A percentile compares a stretch with the other conserved stretches of the same genome.
Evolutionary conservation across 64 coral and sea anemone species (phyloP).

Genomic region (Montipora cactus): DNA sequence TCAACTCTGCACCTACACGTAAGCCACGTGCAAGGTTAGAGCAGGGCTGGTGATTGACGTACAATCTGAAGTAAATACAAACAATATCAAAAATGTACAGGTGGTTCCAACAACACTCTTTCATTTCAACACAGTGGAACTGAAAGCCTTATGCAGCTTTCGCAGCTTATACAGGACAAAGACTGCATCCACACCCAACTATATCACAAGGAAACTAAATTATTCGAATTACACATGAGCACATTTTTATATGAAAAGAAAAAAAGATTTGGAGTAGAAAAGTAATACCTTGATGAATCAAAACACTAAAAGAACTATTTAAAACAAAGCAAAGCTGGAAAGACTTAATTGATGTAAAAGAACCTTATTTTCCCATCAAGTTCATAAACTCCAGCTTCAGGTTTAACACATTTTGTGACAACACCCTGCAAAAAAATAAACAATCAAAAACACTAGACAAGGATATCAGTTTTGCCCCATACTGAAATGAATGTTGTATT

Average conservation of each 20-base stretch:
- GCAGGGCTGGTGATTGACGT: slow-evolving; percentile 64
- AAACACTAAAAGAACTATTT: no score
- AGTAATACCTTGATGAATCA: background rate
- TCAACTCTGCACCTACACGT: slow-evolving; percentile 34
- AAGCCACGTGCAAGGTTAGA: slow-evolving; percentile 67
- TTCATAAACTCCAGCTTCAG: slow-evolving; percentile 79
- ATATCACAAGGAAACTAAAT: no score
- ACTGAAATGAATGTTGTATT: background rate
- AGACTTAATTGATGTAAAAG: no score
- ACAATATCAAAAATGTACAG: background rate
- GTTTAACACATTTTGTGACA: slow-evolving; percentile 58
- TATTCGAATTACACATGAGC: no score
- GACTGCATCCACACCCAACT: no score
- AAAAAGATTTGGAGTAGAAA: background rate
- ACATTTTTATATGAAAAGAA: background rate
- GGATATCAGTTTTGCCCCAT: background rate
- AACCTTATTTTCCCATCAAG: slow-evolving; percentile 77
- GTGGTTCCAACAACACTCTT: no score
- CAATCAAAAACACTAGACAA: background rate
- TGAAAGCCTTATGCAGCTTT: no score
- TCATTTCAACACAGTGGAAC: no score
- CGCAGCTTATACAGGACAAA: no score
- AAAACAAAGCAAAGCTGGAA: no score
- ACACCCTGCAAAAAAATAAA: slow-evolving; percentile 37
- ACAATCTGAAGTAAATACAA: slow-evolving; percentile 31